Base-by-base conservation (phyloP, 2,797 vertebrate genomes). In the Mormyrus hasselquistii region DNA sequence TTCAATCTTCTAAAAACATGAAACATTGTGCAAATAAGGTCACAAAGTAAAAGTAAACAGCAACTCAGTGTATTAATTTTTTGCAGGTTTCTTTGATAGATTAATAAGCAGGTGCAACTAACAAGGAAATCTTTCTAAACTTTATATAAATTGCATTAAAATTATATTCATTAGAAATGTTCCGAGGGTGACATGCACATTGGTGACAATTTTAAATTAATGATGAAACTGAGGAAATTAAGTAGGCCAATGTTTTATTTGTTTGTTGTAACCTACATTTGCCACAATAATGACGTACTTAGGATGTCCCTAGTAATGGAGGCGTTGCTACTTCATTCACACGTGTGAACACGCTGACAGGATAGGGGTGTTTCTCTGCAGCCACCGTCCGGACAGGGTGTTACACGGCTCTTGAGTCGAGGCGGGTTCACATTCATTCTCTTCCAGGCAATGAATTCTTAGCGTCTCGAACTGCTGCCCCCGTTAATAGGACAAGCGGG, bases 331-430 rank as follows among this genome's bases (percentile, higher is more conserved):
- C 82, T 22, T 52, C 83, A 50, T 53, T 29, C 50, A 55, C 84
- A 86, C 29, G 84, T 86, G 84, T 2, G 49, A 86, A 34, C 38
- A 44, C 38, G 38, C 38, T n/a, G 5, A 86, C 22, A 86, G 44
- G 22, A 86, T 25, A 55, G 52, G 84, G 52, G 47, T 86, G 84
- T 55, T 55, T 53, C 49, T 49, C 44, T 85, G n/a, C 12, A 73
- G 65, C 65, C 65, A 55, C 84, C 29, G 84, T n/a, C 52, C 84
- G 25, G 84, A 34, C 84, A n/a, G 84, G 84, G 84, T 85, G 83
- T 52, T 52, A 25, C 83, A 7, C 47, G 9, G 83, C 22, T 86
- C 49, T 86, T 0, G 49, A 0, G 83, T 86, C 49, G 4, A 86
- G 22, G 22, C 49, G 44, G 12, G 22, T 29, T 47, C 49, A 53